These are phyloP conservation scores for Pelvicachromis taeniatus DNA, from an alignment of 2,113 vertebrate genomes.

Conservation along the genomic window DNA sequence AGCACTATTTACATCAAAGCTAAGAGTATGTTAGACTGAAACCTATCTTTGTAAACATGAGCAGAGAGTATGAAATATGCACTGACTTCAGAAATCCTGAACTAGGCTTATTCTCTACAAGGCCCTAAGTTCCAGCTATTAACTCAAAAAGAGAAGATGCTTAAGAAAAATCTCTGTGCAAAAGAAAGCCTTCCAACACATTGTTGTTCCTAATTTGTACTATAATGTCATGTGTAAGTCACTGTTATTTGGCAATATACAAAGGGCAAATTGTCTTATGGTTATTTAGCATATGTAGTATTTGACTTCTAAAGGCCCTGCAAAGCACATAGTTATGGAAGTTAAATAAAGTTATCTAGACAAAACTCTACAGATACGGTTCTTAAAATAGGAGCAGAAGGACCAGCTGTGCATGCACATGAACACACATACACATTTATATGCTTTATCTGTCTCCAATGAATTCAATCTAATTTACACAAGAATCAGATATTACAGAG, in stretches of 20 bases:
- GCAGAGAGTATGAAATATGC: conserved; percentile 11
- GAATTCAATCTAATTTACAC: conserved; percentile 60
- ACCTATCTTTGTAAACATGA: conserved; percentile 7
- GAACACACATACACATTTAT: conserved; percentile 25
- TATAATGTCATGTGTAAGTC: conserved; percentile 17
- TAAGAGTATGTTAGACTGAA: not conserved
- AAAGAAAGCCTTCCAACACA: conserved; percentile 3
- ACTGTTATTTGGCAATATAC: conserved; percentile 11
- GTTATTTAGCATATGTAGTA: not conserved
- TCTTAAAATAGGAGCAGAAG: conserved; percentile 1
- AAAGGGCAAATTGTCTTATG: not conserved
- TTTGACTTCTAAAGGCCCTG: not conserved
- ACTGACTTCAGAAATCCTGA: conserved; percentile 21
- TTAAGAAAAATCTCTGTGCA: conserved; percentile 7
- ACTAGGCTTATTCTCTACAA: conserved; percentile 15
- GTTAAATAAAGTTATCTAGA: conserved; percentile 37
- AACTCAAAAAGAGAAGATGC: not conserved
- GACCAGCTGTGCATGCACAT: not conserved
- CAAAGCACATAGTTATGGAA: conserved; percentile 25
- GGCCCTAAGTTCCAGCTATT: conserved; percentile 5
- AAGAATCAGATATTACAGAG: conserved; percentile 49
- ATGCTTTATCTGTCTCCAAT: conserved; percentile 43
- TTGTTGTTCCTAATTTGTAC: conserved; percentile 7
- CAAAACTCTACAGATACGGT: conserved; percentile 10
- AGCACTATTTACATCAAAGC: not conserved